These are phyloP conservation scores for Ellobium chinense DNA, from an alignment of 2,888 invertebrate genomes.

Conservation along the genomic window DNA sequence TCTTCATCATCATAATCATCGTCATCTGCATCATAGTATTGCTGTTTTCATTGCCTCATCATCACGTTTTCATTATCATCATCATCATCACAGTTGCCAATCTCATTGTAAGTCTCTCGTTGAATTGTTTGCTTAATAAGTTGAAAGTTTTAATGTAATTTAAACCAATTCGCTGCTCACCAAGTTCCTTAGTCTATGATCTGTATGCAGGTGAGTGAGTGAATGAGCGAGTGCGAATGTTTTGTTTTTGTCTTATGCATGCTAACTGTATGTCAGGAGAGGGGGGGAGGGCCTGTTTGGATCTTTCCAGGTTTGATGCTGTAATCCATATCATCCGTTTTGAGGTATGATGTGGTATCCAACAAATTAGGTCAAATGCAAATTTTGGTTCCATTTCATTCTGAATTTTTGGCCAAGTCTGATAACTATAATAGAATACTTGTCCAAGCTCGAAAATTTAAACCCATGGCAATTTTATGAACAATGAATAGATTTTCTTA, in stretches of 20 bases:
- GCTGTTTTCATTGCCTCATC: neutral
- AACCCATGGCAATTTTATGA: no score
- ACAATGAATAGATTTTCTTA: no score
- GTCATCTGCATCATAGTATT: neutral
- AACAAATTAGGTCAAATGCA: no score
- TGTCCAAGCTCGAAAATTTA: no score
- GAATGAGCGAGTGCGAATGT: neutral
- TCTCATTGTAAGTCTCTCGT: neutral
- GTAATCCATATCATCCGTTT: no score
- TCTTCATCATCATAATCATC: neutral
- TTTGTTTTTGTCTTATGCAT: neutral
- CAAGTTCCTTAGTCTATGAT: neutral
- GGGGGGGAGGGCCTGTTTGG: no score
- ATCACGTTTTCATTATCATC: neutral
- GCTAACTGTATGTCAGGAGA: neutral
- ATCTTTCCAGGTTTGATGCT: no score
- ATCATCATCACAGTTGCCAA: neutral
- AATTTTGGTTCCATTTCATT: no score
- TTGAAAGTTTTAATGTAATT: constrained; percentile 2
- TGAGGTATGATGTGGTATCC: no score
- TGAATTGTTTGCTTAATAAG: neutral
- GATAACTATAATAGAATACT: no score
- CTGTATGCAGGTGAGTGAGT: no score
- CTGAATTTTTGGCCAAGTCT: no score
- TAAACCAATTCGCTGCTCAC: constrained; percentile 15